Evolutionary conservation across 2,113 vertebrate species (phyloP).

Genomic region (Myotis davidii): DNA sequence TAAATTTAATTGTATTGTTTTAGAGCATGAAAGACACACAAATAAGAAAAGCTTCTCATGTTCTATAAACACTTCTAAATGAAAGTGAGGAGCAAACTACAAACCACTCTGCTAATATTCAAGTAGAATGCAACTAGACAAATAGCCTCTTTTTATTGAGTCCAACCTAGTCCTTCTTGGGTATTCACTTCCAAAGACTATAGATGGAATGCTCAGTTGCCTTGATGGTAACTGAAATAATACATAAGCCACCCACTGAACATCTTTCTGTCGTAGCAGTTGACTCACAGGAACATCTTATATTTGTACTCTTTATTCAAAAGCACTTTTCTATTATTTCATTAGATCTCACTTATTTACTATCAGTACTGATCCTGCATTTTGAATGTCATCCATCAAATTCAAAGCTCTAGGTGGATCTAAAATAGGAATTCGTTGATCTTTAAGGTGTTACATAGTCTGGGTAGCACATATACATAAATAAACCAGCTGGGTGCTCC

Average conservation of each 20-base stretch:
- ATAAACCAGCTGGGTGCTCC: conserved; percentile 38
- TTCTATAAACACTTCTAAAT: background rate
- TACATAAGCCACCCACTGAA: background rate
- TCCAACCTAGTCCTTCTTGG: background rate
- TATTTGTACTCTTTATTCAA: background rate
- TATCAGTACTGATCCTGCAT: background rate
- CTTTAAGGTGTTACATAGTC: background rate
- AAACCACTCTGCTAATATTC: background rate
- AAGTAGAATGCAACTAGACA: background rate
- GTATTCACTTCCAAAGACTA: background rate
- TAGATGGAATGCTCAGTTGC: background rate
- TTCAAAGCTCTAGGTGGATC: conserved; percentile 28
- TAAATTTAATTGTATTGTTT: background rate
- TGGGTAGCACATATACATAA: background rate
- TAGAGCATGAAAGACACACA: background rate
- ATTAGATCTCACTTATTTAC: conserved; percentile 25
- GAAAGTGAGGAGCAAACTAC: background rate
- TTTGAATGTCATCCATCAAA: conserved; percentile 34
- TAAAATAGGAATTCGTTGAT: background rate
- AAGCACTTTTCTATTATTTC: conserved; percentile 37
- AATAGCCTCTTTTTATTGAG: background rate
- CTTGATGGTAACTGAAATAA: background rate
- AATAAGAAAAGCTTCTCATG: background rate
- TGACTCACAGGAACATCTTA: background rate
- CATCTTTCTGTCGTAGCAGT: background rate